These are phyloP conservation scores for Parnassius glacialis DNA, from an alignment of 2,888 invertebrate genomes.

Conservation along the genomic window DNA sequence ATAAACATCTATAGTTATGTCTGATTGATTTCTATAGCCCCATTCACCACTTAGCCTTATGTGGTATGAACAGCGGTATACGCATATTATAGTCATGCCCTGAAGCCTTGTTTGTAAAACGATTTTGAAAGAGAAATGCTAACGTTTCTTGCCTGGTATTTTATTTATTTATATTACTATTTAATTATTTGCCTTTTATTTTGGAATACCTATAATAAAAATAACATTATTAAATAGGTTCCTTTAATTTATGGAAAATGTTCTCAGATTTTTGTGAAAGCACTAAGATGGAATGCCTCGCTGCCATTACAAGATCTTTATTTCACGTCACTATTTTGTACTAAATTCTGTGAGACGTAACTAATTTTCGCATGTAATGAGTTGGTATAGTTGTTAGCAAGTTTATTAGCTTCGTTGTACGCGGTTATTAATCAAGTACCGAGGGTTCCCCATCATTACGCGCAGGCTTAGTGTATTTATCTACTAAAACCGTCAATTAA, in stretches of 20 bases:
- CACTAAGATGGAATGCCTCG: too few species aligned
- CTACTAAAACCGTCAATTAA: slow-evolving; percentile 42
- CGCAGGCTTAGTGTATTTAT: slow-evolving; percentile 37
- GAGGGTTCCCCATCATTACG: slow-evolving; percentile 35
- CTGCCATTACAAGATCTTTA: too few species aligned
- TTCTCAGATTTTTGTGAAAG: too few species aligned
- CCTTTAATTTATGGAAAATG: too few species aligned
- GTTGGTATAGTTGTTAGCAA: slow-evolving; percentile 4
- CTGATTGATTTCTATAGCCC: slow-evolving; percentile 2
- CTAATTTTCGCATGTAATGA: too few species aligned
- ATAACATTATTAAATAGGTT: too few species aligned
- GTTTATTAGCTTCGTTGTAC: slow-evolving; percentile 54
- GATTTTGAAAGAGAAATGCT: slow-evolving; percentile 7
- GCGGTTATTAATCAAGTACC: slow-evolving; percentile 45
- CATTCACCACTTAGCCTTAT: neutral
- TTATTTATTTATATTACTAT: too few species aligned
- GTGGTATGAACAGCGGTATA: slow-evolving; percentile 1
- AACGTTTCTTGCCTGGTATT: neutral
- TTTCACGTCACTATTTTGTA: too few species aligned
- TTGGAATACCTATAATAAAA: too few species aligned
- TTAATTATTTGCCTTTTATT: too few species aligned
- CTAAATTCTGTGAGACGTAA: too few species aligned
- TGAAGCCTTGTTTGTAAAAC: slow-evolving; percentile 3
- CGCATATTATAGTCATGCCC: neutral
- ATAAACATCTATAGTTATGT: too few species aligned